These are phyloP conservation scores for Callaeas wilsoni DNA, from an alignment of 2,113 vertebrate genomes.

Conservation along the genomic window DNA sequence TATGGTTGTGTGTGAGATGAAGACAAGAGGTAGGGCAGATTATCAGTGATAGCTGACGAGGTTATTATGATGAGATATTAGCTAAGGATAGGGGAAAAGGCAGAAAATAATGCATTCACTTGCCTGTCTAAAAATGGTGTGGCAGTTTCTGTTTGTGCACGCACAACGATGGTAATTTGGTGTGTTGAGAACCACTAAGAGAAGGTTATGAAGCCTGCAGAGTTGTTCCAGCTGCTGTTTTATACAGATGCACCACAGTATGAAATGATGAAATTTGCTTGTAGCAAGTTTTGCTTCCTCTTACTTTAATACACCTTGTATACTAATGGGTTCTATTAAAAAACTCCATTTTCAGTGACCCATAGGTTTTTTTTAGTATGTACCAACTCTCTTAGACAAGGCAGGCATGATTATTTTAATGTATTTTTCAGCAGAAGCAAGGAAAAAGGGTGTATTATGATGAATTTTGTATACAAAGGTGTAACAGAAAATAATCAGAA, in stretches of 20 bases:
- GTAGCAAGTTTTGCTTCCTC: background rate
- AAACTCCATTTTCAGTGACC: background rate
- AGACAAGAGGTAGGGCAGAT: background rate
- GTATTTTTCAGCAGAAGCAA: background rate
- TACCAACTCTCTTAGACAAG: background rate
- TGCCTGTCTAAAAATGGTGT: background rate
- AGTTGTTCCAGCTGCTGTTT: background rate
- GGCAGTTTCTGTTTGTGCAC: background rate
- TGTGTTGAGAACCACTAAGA: background rate
- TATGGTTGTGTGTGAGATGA: background rate
- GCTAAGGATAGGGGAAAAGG: background rate
- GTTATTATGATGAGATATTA: background rate
- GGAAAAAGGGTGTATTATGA: background rate
- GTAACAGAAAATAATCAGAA: background rate
- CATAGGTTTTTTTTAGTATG: background rate
- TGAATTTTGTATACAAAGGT: background rate
- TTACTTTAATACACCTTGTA: background rate
- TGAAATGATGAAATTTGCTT: background rate
- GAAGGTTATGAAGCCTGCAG: background rate
- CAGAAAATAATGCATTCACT: background rate
- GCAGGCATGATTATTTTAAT: background rate
- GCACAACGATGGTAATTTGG: accelerated
- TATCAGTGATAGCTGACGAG: background rate
- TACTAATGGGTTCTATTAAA: background rate
- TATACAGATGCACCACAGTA: background rate